Percentiles rank a stretch among this genome's conserved stretches.
These are phyloP conservation scores for Oxygymnocypris stewartii DNA, from an alignment of 2,113 vertebrate genomes.

Conservation along the genomic window DNA sequence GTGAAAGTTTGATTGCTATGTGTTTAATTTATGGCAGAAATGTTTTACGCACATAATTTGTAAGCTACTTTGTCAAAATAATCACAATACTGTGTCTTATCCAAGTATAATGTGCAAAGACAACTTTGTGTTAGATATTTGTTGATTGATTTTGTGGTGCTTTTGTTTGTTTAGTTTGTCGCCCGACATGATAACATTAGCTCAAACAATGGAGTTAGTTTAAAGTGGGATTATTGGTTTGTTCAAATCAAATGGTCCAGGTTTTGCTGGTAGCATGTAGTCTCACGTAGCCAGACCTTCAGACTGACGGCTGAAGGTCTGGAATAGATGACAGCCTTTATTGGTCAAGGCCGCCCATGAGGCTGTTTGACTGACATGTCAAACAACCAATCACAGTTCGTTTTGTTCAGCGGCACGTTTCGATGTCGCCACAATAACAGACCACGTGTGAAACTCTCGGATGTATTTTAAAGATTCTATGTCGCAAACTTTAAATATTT, in stretches of 20 bases:
- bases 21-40: slow-evolving; percentile 8
- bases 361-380: too few species aligned
- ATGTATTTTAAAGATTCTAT: too few species aligned
- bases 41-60: background rate
- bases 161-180: background rate
- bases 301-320: too few species aligned
- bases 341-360: too few species aligned
- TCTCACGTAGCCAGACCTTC: too few species aligned
- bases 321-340: too few species aligned
- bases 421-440: too few species aligned
- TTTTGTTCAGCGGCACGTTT: too few species aligned
- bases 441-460: too few species aligned
- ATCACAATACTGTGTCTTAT: background rate
- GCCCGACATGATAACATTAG: background rate
- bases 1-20: background rate
- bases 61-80: background rate
- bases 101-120: background rate
- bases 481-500: too few species aligned
- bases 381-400: too few species aligned
- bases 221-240: background rate
- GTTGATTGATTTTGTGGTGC: background rate
- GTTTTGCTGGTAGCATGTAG: background rate
- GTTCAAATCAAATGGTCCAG: background rate
- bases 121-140: background rate
- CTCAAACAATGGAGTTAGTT: background rate